Evolutionary conservation across 2,797 vertebrate species (phyloP).

Genomic region (Melanitta fusca): DNA sequence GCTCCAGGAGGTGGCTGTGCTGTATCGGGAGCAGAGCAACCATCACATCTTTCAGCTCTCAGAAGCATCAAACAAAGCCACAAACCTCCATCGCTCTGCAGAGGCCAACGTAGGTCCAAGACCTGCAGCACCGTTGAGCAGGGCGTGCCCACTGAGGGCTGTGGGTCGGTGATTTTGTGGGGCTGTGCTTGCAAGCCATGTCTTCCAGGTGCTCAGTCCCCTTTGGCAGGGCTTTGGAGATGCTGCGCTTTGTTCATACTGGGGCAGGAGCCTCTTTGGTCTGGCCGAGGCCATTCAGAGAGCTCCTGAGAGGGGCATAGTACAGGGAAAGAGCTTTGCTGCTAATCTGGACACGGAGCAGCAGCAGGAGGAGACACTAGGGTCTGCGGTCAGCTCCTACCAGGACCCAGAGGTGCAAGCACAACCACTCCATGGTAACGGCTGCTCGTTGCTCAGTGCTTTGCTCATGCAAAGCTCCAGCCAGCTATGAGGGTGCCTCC

Average conservation of each 20-base stretch:
- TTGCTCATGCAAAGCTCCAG: not conserved
- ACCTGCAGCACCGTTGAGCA: not conserved
- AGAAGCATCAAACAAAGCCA: not conserved
- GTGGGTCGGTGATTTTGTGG: not conserved
- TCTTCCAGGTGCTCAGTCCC: not conserved
- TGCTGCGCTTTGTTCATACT: not conserved
- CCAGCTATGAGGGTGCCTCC: rapidly evolving
- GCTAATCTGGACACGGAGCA: not conserved
- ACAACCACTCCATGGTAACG: rapidly evolving
- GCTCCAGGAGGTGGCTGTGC: not conserved
- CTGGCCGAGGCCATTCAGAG: not conserved
- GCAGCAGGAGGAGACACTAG: not conserved
- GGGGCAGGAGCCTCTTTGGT: not conserved
- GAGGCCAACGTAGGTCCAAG: not conserved
- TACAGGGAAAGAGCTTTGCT: not conserved
- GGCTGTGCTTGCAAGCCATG: not conserved
- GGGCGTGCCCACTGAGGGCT: not conserved
- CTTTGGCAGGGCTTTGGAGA: not conserved
- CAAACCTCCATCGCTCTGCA: not conserved
- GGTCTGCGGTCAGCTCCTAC: not conserved
- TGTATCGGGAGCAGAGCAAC: rapidly evolving
- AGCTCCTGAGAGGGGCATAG: rapidly evolving
- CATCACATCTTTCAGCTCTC: rapidly evolving
- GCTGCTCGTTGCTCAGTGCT: not conserved
- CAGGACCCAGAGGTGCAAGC: not conserved